Base-by-base conservation (phyloP, 2,113 vertebrate genomes). In the Holacanthus passer region DNA sequence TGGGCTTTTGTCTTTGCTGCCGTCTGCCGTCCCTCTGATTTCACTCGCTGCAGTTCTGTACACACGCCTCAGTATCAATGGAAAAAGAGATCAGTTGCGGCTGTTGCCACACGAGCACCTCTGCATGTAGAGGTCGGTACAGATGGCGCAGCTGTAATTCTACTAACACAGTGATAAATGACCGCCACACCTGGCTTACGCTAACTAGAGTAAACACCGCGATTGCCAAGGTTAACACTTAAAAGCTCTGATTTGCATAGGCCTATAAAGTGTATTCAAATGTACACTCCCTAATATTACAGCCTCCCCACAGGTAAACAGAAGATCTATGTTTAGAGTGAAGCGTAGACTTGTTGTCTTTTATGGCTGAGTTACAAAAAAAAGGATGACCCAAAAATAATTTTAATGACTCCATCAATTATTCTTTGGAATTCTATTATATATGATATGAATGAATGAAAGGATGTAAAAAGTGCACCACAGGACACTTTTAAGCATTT, bases 211-310 rank as follows among this genome's bases (percentile, higher is more conserved):
- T 72, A 90, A 93, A 94, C 92, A 91, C 12, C 22, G 7, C 7
- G 13, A 75, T 82, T 79, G 77, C 75, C 88, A 76, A 79, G 85
- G 86, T 86, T 91, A 85, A 92, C 91, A 91, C 90, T 91, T 92
- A 81, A 77, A 88, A 47, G 56, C 60, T 77, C 3, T 1, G 39
- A 88, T 93, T 93, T 94, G 91, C 91, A 89, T 93, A 63, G 22
- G 56, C 70, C 72, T 82, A 74, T 68, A 68, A 77, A 83, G 84
- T 88, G 47, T 80, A 91, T 90, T 89, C 87, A 91, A 93, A 93
- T 86, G 52, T n/a, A 16, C 47, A 29, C 74, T 35, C 48, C 60
- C 66, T 67, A 45, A 37, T 56, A 14, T 47, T n/a, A 45, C 2
- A 10, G 77, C 47, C 65, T 59, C 32, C 75, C 39, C 53, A 2